Evolutionary conservation across 2,888 invertebrate species (phyloP).

Genomic region (Thecophora atra): DNA sequence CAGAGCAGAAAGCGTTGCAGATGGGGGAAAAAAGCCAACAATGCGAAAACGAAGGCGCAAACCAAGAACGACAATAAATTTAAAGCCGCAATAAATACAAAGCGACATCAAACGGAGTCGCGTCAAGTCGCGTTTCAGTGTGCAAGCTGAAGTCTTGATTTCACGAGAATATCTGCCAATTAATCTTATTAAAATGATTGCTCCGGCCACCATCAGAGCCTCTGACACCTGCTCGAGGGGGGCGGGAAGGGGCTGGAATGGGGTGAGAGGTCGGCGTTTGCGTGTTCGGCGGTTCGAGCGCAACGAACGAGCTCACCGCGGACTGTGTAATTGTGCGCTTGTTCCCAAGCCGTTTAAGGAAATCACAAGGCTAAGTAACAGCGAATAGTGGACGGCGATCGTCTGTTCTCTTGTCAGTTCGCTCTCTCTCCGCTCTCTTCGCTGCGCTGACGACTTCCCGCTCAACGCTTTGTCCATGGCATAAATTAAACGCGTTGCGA

Average conservation of each 20-base stretch:
- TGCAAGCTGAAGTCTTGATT: neutral
- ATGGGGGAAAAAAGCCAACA: neutral
- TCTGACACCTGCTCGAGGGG: conserved; percentile 19
- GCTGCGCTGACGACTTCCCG: neutral
- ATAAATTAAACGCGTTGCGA: neutral
- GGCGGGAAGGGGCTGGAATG: neutral
- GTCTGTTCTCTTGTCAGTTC: neutral
- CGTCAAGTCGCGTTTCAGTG: neutral
- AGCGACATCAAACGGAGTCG: neutral
- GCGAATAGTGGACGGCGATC: neutral
- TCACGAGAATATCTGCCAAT: conserved; percentile 27
- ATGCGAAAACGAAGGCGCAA: too few relatives aligned
- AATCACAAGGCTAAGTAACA: conserved; percentile 10
- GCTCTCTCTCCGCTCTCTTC: neutral
- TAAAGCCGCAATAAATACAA: conserved; percentile 4
- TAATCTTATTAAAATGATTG: conserved; percentile 23
- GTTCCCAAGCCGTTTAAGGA: conserved; percentile 12
- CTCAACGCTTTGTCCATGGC: neutral
- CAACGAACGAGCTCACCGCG: neutral
- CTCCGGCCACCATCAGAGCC: conserved; percentile 26
- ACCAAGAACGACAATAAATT: neutral
- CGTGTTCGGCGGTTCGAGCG: neutral
- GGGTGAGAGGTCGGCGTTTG: neutral
- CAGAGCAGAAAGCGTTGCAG: neutral
- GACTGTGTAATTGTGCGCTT: neutral